phyloP scores from a whole-genome alignment of 1,140 invertebrate species.

The Zaprionus kolodkinae region DNA sequence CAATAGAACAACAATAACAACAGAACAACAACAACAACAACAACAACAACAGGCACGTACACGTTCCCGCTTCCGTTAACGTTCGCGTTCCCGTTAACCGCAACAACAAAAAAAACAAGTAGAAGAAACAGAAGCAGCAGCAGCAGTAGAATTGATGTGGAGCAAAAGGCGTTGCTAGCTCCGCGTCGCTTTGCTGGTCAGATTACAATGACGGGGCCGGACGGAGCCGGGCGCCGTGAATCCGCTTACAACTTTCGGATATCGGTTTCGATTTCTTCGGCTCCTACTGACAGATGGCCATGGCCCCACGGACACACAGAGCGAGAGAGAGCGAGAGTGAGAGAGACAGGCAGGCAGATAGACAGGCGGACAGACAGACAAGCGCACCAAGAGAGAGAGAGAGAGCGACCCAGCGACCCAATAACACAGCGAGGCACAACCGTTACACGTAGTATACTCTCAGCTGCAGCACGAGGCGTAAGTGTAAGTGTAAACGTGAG shows the following conservation, averaged over 20 bases:
- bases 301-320: conserved; percentile 27
- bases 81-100: neutral
- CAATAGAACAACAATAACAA: neutral
- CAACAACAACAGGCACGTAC: neutral
- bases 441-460: conserved; percentile 14
- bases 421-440: conserved; percentile 26
- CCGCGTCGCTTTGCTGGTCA: conserved; percentile 33
- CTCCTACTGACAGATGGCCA: conserved; percentile 34
- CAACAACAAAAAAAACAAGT: neutral
- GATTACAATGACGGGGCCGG: conserved; percentile 32
- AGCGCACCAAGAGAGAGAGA: neutral
- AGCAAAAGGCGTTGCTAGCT: conserved; percentile 9
- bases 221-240: conserved; percentile 37
- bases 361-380: neutral
- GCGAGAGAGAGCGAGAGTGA: neutral
- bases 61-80: neutral
- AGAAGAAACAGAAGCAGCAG: neutral
- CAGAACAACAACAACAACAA: neutral
- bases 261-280: conserved; percentile 50
- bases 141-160: neutral
- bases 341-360: neutral
- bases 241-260: conserved; percentile 42
- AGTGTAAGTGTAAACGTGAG: conserved; percentile 40
- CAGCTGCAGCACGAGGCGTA: conserved; percentile 28
- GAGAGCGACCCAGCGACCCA: conserved; percentile 36